Percentiles rank a stretch among this genome's conserved stretches.
These are phyloP conservation scores for Alexandromys fortis DNA, from an alignment of 2,113 vertebrate genomes.

Conservation along the genomic window DNA sequence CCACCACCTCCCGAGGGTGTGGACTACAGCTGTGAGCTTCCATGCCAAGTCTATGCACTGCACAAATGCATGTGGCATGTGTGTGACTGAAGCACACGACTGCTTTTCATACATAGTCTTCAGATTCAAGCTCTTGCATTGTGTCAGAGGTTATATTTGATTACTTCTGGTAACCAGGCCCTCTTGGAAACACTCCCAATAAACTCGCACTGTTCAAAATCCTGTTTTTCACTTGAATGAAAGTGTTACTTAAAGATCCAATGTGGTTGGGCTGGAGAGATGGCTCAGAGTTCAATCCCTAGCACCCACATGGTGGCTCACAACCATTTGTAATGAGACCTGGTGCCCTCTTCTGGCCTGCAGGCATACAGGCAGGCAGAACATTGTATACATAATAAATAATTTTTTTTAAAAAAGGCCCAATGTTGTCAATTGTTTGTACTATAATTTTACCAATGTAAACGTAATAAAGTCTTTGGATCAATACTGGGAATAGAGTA, in stretches of 20 bases:
- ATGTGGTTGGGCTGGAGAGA: too few relatives aligned
- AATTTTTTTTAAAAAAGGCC: not conserved
- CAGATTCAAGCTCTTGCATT: constrained; percentile 35
- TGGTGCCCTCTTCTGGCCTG: too few relatives aligned
- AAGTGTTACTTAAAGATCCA: constrained; percentile 45
- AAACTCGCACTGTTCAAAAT: constrained; percentile 76
- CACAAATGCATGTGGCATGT: not conserved
- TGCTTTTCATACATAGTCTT: constrained; percentile 50
- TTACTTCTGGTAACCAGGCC: constrained; percentile 74
- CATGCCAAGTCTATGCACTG: not conserved
- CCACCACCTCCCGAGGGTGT: too few relatives aligned
- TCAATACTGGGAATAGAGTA: constrained; percentile 46
- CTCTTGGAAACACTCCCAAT: constrained; percentile 69
- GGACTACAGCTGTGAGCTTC: too few relatives aligned
- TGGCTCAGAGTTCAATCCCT: too few relatives aligned
- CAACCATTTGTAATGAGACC: too few relatives aligned
- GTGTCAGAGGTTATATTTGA: constrained; percentile 68
- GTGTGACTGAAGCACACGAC: constrained; percentile 52
- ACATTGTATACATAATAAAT: too few relatives aligned
- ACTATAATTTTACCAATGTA: constrained; percentile 57
- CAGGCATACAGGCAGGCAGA: too few relatives aligned
- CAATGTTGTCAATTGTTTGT: constrained; percentile 56
- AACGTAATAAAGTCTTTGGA: constrained; percentile 42
- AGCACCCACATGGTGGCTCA: too few relatives aligned
- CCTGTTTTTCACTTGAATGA: constrained; percentile 63